Conservation (phyloP, 2,113 vertebrate species). For the Brachirus orientalis region DNA sequence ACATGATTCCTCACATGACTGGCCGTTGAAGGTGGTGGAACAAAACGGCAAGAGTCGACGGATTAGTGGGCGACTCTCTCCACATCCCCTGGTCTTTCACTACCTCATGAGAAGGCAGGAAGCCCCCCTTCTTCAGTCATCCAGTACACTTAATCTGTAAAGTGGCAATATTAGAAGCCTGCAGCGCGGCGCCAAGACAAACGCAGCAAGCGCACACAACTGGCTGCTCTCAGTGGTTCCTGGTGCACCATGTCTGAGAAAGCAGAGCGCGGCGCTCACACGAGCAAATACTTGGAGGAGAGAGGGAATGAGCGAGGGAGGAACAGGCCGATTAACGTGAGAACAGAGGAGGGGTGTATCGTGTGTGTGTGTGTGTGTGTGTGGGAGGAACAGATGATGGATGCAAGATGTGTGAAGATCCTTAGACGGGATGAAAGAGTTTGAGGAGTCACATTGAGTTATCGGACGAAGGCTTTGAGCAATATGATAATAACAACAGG, state of each 20-base stretch:
- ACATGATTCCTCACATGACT: too few species aligned
- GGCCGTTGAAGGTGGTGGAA: too few species aligned
- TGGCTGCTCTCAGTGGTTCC: slow-evolving; percentile 50
- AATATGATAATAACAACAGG: slow-evolving; percentile 53
- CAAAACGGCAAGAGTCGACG: slow-evolving; percentile 46
- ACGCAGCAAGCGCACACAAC: slow-evolving; percentile 48
- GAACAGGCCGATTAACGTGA: slow-evolving; percentile 61
- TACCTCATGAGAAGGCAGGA: slow-evolving; percentile 53
- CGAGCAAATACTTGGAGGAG: slow-evolving; percentile 25
- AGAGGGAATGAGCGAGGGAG: slow-evolving; percentile 54
- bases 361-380: slow-evolving; percentile 48
- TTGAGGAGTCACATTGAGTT: slow-evolving; percentile 62
- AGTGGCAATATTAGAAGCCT: slow-evolving; percentile 69
- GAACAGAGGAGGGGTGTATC: slow-evolving; percentile 66
- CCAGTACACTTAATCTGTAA: slow-evolving; percentile 69
- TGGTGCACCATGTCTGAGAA: slow-evolving; percentile 34
- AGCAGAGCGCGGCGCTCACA: slow-evolving; percentile 13
- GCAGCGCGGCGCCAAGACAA: slow-evolving; percentile 69
- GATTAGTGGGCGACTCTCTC: too few species aligned
- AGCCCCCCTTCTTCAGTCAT: slow-evolving; percentile 53
- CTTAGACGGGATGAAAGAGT: slow-evolving; percentile 62
- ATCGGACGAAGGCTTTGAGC: slow-evolving; percentile 52
- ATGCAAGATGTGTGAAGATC: slow-evolving; percentile 78
- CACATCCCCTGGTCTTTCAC: slow-evolving; percentile 60
- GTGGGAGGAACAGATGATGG: slow-evolving; percentile 74